These are phyloP conservation scores for Ovibos moschatus DNA, from an alignment of 2,113 vertebrate genomes.

Conservation along the genomic window DNA sequence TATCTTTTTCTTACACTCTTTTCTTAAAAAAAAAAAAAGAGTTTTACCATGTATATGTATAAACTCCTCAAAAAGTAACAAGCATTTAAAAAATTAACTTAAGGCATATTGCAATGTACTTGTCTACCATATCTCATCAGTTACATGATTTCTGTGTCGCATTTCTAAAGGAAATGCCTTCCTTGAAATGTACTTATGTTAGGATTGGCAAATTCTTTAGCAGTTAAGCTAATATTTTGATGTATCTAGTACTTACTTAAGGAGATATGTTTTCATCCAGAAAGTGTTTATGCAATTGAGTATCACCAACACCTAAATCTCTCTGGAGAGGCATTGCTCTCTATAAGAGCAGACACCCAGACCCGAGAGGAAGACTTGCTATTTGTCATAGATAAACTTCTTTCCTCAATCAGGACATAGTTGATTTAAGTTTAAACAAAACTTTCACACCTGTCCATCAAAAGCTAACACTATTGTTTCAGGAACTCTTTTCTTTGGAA, in stretches of 20 bases:
- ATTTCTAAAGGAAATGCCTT: neutral
- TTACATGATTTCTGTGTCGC: neutral
- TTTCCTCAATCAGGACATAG: neutral
- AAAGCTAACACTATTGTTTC: neutral
- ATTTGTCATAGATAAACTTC: neutral
- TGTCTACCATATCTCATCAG: neutral
- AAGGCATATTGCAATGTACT: neutral
- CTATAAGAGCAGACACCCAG: neutral
- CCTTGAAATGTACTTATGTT: neutral
- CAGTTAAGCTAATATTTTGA: neutral
- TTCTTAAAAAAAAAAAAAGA: neutral
- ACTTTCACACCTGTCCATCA: neutral
- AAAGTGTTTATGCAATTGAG: neutral
- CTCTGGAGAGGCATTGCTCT: neutral
- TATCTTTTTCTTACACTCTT: neutral
- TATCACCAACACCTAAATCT: neutral
- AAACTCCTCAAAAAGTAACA: neutral
- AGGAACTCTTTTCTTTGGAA: neutral
- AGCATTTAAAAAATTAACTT: neutral
- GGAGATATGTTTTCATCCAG: neutral
- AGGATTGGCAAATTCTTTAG: neutral
- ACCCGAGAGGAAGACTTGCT: neutral
- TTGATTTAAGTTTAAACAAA: slow-evolving; percentile 24
- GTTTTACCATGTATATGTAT: neutral
- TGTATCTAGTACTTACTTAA: neutral